These are phyloP conservation scores for Corythoichthys haematopterus DNA, from an alignment of 2,113 vertebrate species.

Conservation along the genomic window DNA sequence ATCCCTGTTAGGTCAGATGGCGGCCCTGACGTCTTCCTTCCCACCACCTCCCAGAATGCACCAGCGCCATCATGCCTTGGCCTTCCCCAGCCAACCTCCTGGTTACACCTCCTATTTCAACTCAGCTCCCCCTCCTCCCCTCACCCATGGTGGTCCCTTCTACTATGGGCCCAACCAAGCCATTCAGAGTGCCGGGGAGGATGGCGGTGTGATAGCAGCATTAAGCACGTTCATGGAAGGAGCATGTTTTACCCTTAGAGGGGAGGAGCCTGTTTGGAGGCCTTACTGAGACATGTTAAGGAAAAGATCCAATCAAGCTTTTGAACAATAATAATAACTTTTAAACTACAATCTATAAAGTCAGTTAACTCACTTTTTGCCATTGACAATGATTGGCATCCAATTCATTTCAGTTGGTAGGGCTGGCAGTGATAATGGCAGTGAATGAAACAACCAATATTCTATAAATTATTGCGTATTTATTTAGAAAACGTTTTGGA, in stretches of 20 bases:
- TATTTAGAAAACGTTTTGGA: no score
- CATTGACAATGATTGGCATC: no score
- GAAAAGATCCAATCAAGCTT: background rate
- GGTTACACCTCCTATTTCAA: conserved; percentile 43
- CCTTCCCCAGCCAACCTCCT: conserved; percentile 43
- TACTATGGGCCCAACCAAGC: conserved; percentile 52
- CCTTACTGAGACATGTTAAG: conserved; percentile 47
- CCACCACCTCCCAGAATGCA: conserved; percentile 53
- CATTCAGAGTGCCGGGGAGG: conserved; percentile 38
- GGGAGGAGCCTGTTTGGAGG: conserved; percentile 66
- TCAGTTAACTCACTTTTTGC: no score
- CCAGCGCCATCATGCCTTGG: conserved; percentile 21
- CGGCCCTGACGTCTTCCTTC: conserved; percentile 43
- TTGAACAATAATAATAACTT: no score
- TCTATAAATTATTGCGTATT: no score
- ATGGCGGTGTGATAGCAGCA: conserved; percentile 27
- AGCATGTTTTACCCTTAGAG: conserved; percentile 47
- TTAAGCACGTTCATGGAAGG: conserved; percentile 56
- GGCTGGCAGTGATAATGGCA: no score
- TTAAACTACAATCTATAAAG: no score
- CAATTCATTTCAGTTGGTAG: no score
- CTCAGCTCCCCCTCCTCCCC: conserved; percentile 9
- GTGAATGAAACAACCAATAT: no score
- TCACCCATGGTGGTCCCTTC: conserved; percentile 44
- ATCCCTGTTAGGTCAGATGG: conserved; percentile 45